Evolutionary conservation across 2,113 vertebrate genomes (phyloP), one percentile per base, ranked within the genome.

Genomic region (Sorex fumeus): DNA sequence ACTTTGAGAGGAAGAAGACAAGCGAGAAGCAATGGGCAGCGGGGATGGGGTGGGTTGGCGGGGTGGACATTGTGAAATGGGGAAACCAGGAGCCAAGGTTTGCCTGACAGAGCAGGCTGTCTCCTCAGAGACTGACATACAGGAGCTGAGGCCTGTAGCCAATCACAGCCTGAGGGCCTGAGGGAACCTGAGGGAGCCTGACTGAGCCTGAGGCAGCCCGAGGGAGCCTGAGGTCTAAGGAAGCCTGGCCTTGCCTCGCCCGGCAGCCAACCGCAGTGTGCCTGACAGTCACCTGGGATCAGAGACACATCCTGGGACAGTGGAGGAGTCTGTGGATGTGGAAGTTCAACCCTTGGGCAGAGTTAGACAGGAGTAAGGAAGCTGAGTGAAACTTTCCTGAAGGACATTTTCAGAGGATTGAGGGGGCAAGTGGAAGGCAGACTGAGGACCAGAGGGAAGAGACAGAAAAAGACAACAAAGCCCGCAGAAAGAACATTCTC

Each of bases 1-100:
- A 27, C 57, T 32, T 30, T 8, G 47, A 64, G 21, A 74, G 27
- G 28, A 91, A 40, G 2, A 12, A 21, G 28, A 53, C 57, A 32
- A 0, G 43, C 0, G 12, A 45, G 47, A 45, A 8, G 60, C 75
- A n/a, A 10, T 3, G 9, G 6, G n/a, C 28, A 7, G n/a, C 82
- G 16, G 67, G 87, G 43, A 32, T 6, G 19, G 25, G 77, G 15
- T 50, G 87, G n/a, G n/a, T n/a, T n/a, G n/a, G n/a, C n/a, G n/a
- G n/a, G n/a, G n/a, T 45, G 47, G 16, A 15, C 16, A 0, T 8
- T 32, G 69, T n/a, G 34, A 34, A 28, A 4, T 40, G 30, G 50
- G 60, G n/a, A 43, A n/a, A n/a, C n/a, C n/a, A n/a, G n/a, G n/a
- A n/a, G n/a, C n/a, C n/a, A n/a, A 5, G 32, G 19, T 28, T 16